Evolutionary conservation across 2,888 invertebrate species (phyloP).

Genomic region (Tuberolachnus salignus): DNA sequence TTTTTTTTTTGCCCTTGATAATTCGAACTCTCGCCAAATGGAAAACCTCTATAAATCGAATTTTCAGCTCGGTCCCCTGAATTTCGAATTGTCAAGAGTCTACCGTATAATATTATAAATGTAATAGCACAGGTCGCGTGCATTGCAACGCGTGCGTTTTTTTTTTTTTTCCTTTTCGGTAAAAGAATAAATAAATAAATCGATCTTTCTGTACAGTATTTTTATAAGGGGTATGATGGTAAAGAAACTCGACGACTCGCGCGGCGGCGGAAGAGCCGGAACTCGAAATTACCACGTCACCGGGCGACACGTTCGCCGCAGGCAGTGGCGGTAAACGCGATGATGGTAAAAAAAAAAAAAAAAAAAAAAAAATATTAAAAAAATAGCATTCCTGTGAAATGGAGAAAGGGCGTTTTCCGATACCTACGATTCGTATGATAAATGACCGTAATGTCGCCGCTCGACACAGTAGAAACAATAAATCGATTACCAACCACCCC

Average conservation of each 20-base stretch:
- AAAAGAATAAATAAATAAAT: no score
- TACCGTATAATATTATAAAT: no score
- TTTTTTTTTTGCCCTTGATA: no score
- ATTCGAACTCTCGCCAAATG: no score
- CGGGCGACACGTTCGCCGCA: neutral
- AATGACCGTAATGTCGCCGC: conserved; percentile 23
- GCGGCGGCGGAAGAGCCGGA: neutral
- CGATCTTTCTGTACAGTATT: neutral
- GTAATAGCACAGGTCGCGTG: no score
- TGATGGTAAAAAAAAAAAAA: neutral
- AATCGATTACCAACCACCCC: conserved; percentile 23
- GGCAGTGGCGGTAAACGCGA: neutral
- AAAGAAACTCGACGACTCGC: neutral
- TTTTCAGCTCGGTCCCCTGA: no score
- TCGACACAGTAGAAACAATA: conserved; percentile 21
- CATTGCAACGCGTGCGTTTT: no score
- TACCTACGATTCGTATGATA: conserved; percentile 40
- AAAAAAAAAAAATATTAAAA: no score
- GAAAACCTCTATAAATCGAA: no score
- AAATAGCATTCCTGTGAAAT: conserved; percentile 14
- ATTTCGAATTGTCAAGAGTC: no score
- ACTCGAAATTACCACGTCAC: conserved; percentile 29
- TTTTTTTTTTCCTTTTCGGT: no score
- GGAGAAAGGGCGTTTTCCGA: conserved; percentile 42
- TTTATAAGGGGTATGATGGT: neutral